These are phyloP conservation scores for Prunella fulvescens DNA, from an alignment of 2,113 vertebrate species.

Conservation along the genomic window DNA sequence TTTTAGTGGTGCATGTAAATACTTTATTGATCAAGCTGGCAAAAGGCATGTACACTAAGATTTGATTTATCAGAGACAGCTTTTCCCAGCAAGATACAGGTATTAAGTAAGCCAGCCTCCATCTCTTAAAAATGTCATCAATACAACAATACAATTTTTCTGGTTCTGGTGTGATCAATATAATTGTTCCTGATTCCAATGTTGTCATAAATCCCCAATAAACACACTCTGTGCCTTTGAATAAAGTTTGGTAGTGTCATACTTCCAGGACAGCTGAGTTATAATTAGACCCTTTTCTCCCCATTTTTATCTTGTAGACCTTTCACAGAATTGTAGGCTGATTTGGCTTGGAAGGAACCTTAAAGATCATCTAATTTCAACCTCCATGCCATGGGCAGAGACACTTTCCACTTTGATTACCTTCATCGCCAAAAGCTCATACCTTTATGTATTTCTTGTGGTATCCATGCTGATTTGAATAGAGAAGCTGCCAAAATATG, in stretches of 20 bases:
- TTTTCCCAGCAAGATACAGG: conserved; percentile 27
- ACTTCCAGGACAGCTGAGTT: background rate
- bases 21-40: conserved; percentile 32
- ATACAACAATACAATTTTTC: conserved; percentile 17
- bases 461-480: background rate
- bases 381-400: background rate
- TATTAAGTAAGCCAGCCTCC: background rate
- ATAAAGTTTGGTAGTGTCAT: background rate
- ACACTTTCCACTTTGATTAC: background rate
- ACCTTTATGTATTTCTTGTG: background rate
- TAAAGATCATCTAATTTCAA: background rate
- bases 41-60: background rate
- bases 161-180: conserved; percentile 35
- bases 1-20: conserved; percentile 56
- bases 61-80: conserved; percentile 34
- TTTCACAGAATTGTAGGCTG: background rate
- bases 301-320: background rate
- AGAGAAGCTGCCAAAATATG: background rate
- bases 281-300: background rate
- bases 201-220: conserved; percentile 8
- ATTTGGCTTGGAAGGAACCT: background rate
- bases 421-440: background rate
- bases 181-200: conserved; percentile 35
- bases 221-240: background rate
- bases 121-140: conserved; percentile 50